Evolutionary conservation across 2,797 vertebrate species (phyloP).

Genomic region (Antrozous pallidus): DNA sequence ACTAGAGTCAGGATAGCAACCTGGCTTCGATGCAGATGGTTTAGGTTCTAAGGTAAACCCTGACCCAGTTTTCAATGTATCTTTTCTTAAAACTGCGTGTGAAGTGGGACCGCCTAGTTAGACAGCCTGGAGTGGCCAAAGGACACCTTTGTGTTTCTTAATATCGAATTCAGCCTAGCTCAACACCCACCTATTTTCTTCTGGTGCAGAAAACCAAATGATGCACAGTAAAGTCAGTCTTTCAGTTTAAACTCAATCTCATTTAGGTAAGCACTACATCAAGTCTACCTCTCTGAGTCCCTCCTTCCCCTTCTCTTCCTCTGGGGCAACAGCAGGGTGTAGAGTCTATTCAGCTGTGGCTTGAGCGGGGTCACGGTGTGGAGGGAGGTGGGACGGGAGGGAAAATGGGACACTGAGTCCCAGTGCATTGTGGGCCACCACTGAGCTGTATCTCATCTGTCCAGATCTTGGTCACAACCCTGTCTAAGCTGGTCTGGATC

Average conservation of each 20-base stretch:
- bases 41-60: neutral
- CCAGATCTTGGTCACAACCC: neutral
- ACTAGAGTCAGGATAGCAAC: neutral
- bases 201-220: neutral
- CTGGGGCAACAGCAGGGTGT: neutral
- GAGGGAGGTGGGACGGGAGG: no score
- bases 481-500: neutral
- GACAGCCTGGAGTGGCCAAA: neutral
- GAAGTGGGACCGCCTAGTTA: neutral
- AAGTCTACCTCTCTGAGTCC: neutral
- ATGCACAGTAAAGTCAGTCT: neutral
- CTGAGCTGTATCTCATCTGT: neutral
- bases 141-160: neutral
- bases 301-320: neutral
- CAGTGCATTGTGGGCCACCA: no score
- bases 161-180: neutral
- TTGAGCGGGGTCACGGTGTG: accelerated
- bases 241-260: neutral
- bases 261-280: neutral
- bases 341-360: neutral
- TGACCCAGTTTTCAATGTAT: neutral
- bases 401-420: accelerated
- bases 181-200: neutral
- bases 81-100: neutral
- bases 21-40: neutral